Base-by-base conservation (phyloP, 2,113 vertebrate genomes). In the Jacana jacana region DNA sequence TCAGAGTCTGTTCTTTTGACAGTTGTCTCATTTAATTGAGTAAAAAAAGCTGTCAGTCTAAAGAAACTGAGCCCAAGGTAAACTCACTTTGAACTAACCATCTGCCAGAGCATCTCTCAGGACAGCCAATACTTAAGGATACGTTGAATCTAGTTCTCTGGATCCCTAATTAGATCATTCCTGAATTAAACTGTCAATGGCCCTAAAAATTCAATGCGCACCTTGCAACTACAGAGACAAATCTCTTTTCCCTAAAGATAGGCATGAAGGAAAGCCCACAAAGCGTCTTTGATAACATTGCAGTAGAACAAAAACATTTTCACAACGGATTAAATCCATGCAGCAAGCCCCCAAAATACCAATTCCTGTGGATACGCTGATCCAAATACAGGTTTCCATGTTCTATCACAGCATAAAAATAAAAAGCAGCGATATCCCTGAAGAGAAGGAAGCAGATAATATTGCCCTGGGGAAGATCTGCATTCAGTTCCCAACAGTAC, bases 41-140 rank as follows among this genome's bases (percentile, higher is more conserved):
- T 98, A 97, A 97, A 98, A 98, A 98, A 98, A 98, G 97, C 98
- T 97, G 97, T 97, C 97, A 98, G 97, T 97, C 97, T 97, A 95
- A 97, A 96, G 97, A 97, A 97, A 96, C 96, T 93, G 85, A 94
- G 97, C 98, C 97, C 97, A 96, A 97, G 97, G 98, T 98, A 98
- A 98, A 98, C 97, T 98, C 97, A 76, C 97, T 98, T 97, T 97
- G 98, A 98, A 98, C 97, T 97, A 97, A 97, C 97, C 98, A 98
- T 98, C 98, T 98, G 98, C 97, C 96, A 97, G 97, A 97, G 96
- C 95, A 97, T 97, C 96, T 98, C 98, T 97, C 96, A 88, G 96
- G 98, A 97, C 95, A 96, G 95, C 87, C 96, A 97, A 94, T 95
- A 97, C 96, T 97, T 97, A 93, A 66, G 68, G 97, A 97, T 96